Conservation (phyloP, 2,888 invertebrate genomes). For the Chironomus riparius region DNA sequence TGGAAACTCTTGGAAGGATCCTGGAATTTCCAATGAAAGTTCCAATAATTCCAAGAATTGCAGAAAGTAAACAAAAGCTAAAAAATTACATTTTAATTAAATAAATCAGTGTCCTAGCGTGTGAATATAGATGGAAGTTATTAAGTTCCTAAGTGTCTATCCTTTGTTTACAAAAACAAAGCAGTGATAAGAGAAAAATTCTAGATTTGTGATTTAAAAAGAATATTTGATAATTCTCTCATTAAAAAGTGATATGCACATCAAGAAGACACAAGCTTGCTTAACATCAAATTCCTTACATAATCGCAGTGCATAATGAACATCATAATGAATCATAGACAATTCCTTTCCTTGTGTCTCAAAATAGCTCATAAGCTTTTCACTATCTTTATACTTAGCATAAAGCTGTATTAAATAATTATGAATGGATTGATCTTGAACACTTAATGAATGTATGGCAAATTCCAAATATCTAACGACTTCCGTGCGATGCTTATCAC, state of each 20-base stretch:
- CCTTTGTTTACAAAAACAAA: neutral
- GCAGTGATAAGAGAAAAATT: no score
- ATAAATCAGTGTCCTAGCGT: no score
- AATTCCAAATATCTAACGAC: slow-evolving; percentile 83
- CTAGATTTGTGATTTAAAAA: no score
- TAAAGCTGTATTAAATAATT: slow-evolving; percentile 87
- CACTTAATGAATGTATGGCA: slow-evolving; percentile 67
- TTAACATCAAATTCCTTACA: slow-evolving; percentile 67
- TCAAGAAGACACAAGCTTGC: slow-evolving; percentile 79
- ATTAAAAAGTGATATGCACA: slow-evolving; percentile 44
- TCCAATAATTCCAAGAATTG: neutral
- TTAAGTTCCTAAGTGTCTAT: no score
- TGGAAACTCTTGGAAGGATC: no score
- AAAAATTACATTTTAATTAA: no score
- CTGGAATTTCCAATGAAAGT: no score
- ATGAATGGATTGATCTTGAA: slow-evolving; percentile 76
- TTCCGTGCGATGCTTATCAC: slow-evolving; percentile 61
- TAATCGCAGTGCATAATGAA: slow-evolving; percentile 73
- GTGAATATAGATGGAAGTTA: no score
- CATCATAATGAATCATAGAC: slow-evolving; percentile 77
- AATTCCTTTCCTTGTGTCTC: slow-evolving; percentile 67
- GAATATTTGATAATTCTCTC: no score
- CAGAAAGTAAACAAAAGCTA: neutral
- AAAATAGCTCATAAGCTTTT: slow-evolving; percentile 67
- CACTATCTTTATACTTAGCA: slow-evolving; percentile 57